Evolutionary conservation across 2,113 vertebrate genomes (phyloP), one percentile per base, ranked within the genome.

Genomic region (Pandion haliaetus): DNA sequence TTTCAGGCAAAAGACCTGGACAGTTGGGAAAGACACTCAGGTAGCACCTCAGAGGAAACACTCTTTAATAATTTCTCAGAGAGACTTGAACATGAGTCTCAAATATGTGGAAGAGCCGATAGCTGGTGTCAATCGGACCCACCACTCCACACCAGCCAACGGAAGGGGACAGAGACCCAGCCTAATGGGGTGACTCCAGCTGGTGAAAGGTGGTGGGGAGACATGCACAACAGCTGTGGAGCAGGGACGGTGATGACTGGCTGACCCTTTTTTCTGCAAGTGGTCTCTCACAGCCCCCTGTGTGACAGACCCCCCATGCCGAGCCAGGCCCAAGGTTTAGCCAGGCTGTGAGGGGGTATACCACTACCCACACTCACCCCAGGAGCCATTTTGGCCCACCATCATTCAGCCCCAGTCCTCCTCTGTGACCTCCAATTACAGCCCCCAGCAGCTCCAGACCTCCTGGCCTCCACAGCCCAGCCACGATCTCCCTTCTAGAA

Each of bases 41-140:
- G 15, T 45, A 72, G 14, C 14, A 42, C 7, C 52, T 62, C 9
- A 36, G 28, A 69, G 17, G 25, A 91, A 73, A 74, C 0, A 1
- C 1, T 77, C 13, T 8, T 49, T 6, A 72, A 14, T 32, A 42
- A 59, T 57, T 81, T 55, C 40, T 32, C 16, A 34, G 52, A 76
- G 9, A 73, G 12, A 13, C 20, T 0, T 44, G 6, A 63, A 57
- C 2, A 4, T 4, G 8, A 76, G 7, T 47, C 82, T 45, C 29
- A 90, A 79, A 61, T 6, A n/a, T 0, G 0, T 25, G 4, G 17
- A 82, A 38, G 9, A 85, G 11, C 8, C 3, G 1, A 49, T 0
- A 72, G n/a, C 16, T 36, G 18, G 32, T 11, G 6, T 63, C 40
- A 28, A 21, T n/a, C 20, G 58, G 54, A 17, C 20, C 6, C 34